phyloP scores from a whole-genome alignment of 2,888 invertebrate genomes.

The Drosophila paracracens region DNA sequence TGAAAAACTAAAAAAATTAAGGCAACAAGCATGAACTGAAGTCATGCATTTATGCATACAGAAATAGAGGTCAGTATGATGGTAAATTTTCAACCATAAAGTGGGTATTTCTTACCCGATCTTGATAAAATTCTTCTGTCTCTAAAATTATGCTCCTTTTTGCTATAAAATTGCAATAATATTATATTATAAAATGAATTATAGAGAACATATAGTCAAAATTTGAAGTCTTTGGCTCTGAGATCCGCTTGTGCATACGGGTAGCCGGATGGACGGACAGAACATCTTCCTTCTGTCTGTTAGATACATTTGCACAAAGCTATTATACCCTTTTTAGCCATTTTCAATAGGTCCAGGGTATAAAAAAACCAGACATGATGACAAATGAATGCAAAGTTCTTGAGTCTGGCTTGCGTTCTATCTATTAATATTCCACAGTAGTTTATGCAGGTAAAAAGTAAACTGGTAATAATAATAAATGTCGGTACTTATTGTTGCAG shows the following conservation, averaged over 20 bases:
- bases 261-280: no score
- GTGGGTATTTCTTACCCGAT: background rate
- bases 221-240: no score
- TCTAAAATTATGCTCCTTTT: background rate
- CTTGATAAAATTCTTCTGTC: background rate
- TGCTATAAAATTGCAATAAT: background rate
- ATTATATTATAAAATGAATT: no score
- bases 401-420: conserved; percentile 2
- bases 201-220: no score
- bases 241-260: no score
- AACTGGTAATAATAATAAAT: background rate
- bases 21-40: background rate
- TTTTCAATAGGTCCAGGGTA: background rate
- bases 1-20: background rate
- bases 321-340: background rate
- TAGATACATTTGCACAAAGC: background rate
- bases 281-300: background rate
- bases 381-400: conserved; percentile 42
- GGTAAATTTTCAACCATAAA: background rate
- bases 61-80: no score
- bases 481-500: background rate
- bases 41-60: background rate
- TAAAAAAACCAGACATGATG: conserved; percentile 17
- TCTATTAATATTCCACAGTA: conserved; percentile 13
- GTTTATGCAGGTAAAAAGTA: background rate